Conservation (phyloP, 2,113 vertebrate species). For the Onychostoma macrolepis region DNA sequence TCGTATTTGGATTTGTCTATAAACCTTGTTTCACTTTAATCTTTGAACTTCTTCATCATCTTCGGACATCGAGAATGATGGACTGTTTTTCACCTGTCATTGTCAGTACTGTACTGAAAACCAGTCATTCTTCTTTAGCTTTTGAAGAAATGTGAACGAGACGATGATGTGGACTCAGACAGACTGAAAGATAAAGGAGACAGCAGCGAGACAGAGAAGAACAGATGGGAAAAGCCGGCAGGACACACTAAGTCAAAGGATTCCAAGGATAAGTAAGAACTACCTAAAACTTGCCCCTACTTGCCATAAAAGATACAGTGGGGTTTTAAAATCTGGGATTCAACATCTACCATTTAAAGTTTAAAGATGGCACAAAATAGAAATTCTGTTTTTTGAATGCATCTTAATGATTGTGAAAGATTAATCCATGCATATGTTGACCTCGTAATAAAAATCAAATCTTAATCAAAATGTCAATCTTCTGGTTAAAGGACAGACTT, state of each 20-base stretch:
- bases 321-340: neutral
- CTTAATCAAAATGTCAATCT: neutral
- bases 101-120: neutral
- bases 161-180: slow-evolving; percentile 85
- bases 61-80: no score
- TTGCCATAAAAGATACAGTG: neutral
- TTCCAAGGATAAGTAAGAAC: slow-evolving; percentile 85
- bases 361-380: neutral
- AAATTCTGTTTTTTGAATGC: neutral
- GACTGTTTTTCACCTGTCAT: neutral
- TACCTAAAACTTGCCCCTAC: neutral
- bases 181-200: slow-evolving; percentile 87
- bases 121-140: slow-evolving; percentile 75
- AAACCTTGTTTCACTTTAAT: no score
- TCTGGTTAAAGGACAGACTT: neutral
- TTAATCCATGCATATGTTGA: no score
- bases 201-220: slow-evolving; percentile 78
- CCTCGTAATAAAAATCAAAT: no score
- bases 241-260: slow-evolving; percentile 80
- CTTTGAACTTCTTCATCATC: no score
- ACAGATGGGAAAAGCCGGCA: slow-evolving; percentile 81
- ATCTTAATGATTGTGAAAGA: neutral
- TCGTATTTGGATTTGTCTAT: no score
- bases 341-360: neutral
- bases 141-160: slow-evolving; percentile 93